Base-by-base conservation (phyloP, 2,113 vertebrate species). In the Amphiprion percula region DNA sequence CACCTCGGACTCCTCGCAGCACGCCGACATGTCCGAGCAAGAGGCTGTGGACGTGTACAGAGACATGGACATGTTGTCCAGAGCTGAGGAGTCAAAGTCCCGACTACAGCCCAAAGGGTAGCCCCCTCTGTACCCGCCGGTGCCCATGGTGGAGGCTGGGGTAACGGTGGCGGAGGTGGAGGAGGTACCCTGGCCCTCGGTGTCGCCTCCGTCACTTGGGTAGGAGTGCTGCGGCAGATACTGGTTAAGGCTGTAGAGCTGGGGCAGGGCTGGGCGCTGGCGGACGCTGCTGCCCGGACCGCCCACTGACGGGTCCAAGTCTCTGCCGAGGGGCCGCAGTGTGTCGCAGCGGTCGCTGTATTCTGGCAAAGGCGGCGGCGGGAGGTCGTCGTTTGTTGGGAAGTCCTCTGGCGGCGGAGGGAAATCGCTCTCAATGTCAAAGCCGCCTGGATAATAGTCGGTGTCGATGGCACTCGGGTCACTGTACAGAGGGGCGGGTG, bases 381-480 rank as follows among this genome's bases (percentile, higher is more conserved):
- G 97, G 41, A 99, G 95, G 79, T 99, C 98, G 14, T 99, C 98
- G 0, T 96, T 93, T 2, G 90, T 83, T 1, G 95, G 96, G 90
- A 98, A 99, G 91, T 97, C 96, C 30, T 99, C 97, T 0, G 98
- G 97, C 1, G 97, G 98, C 10, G 97, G 98, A 1, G 98, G 98
- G 67, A 99, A 99, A 75, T 99, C 97, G 37, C 96, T 98, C 88
- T 99, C 98, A 49, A 99, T 97, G 94, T 99, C 98, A 41, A 97
- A 99, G 64, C 98, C 98, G 4, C 98, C 97, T 9, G 97, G 96
- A 77, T 99, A 99, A 88, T 99, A 99, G 96, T 99, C 98, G 33
- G 97, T 97, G 80, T 99, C 98, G 4, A 99, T 95, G 93, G 95
- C 93, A 8, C 92, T 95, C 19, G 95, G 96, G 91, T 99, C 98